phyloP scores from a whole-genome alignment of 2,888 invertebrate species.

The Leptopterna dolabrata region DNA sequence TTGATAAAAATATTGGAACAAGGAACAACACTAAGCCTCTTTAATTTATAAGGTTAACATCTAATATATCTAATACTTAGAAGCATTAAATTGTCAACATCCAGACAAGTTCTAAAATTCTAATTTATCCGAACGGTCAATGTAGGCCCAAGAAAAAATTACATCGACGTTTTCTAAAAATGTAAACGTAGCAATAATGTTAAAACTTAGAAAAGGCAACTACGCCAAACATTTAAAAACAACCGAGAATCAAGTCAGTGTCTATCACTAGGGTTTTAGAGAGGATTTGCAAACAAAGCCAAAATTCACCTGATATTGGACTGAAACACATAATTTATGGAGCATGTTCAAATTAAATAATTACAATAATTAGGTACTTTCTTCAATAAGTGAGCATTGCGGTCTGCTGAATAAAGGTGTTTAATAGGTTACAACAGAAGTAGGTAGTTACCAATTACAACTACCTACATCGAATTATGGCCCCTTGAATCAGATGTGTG shows the following conservation, averaged over 20 bases:
- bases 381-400: too few species aligned
- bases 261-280: neutral
- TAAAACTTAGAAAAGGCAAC: neutral
- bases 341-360: too few species aligned
- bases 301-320: too few species aligned
- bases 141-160: slow-evolving; percentile 1
- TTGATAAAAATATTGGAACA: neutral
- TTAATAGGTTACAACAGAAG: too few species aligned
- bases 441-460: too few species aligned
- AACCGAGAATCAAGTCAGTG: neutral
- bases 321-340: too few species aligned
- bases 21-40: neutral
- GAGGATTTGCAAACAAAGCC: neutral
- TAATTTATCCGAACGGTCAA: neutral
- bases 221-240: neutral
- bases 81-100: neutral
- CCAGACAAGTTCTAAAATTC: neutral
- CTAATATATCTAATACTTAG: neutral
- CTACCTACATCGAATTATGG: too few species aligned
- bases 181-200: neutral
- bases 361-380: too few species aligned
- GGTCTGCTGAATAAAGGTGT: too few species aligned
- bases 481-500: too few species aligned
- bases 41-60: neutral
- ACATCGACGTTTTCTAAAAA: neutral